Evolutionary conservation across 2,797 vertebrate species (phyloP).

Genomic region (Notolabrus celidotus): DNA sequence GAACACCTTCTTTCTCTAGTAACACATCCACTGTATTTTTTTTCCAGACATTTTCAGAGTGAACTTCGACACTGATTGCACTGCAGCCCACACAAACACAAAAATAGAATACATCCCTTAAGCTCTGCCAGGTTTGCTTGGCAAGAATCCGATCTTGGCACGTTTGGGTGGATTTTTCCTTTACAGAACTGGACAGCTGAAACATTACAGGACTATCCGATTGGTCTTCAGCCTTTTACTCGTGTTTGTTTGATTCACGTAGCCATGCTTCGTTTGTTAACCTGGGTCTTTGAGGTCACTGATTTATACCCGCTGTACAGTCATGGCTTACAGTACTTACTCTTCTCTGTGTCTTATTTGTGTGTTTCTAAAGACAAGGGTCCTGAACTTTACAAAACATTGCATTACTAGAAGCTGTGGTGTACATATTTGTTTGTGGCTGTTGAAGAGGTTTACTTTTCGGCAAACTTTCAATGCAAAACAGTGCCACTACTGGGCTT

Average conservation of each 20-base stretch:
- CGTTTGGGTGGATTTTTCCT: constrained; percentile 56
- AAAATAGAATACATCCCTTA: constrained; percentile 44
- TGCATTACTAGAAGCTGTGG: constrained; percentile 45
- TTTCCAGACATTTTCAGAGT: constrained; percentile 33
- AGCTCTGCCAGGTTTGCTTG: constrained; percentile 24
- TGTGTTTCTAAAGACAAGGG: constrained; percentile 51
- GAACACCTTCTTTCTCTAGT: neutral
- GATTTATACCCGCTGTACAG: constrained; percentile 77
- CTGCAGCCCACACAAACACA: constrained; percentile 48
- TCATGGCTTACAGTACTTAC: constrained; percentile 68
- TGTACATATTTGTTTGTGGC: constrained; percentile 77
- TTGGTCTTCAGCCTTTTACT: constrained; percentile 42
- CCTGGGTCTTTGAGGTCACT: constrained; percentile 40
- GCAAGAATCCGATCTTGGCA: constrained; percentile 20
- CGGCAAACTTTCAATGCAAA: constrained; percentile 54
- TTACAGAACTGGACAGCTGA: constrained; percentile 21
- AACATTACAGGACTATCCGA: constrained; percentile 26
- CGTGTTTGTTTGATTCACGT: constrained; percentile 43
- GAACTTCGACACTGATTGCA: constrained; percentile 42
- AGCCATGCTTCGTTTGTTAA: constrained; percentile 46
- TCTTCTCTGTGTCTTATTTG: constrained; percentile 69
- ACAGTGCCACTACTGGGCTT: constrained; percentile 66
- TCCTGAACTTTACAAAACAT: constrained; percentile 41
- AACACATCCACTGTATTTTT: constrained; percentile 29
- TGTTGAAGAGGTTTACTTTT: constrained; percentile 59